phyloP scores from a whole-genome alignment of 2,113 vertebrate genomes.

The Cinclus cinclus region DNA sequence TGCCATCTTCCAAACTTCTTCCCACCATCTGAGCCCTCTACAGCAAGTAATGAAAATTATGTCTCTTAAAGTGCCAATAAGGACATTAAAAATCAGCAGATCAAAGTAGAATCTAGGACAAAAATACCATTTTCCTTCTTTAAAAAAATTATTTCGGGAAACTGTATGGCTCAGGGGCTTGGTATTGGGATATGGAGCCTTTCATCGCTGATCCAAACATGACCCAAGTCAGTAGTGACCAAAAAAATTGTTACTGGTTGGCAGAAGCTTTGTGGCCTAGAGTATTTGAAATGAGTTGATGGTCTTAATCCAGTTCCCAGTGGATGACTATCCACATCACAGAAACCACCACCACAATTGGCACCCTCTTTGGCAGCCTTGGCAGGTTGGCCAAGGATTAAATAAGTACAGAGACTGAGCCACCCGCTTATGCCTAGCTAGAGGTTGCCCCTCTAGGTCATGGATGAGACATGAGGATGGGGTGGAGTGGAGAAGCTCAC shows the following conservation, averaged over 20 bases:
- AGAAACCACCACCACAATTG: constrained; percentile 71
- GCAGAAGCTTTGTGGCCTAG: constrained; percentile 66
- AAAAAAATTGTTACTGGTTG: constrained; percentile 50
- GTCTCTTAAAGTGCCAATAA: neutral
- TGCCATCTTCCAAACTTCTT: neutral
- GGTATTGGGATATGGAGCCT: constrained; percentile 51
- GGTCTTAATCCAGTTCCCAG: constrained; percentile 68
- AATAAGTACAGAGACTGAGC: constrained; percentile 56
- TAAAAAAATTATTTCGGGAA: constrained; percentile 53
- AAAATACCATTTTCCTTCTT: constrained; percentile 20
- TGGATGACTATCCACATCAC: constrained; percentile 67
- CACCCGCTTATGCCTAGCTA: constrained; percentile 46
- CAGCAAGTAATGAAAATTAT: neutral
- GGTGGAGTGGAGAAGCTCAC: constrained; percentile 49
- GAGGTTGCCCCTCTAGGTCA: constrained; percentile 65
- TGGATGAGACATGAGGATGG: constrained; percentile 43
- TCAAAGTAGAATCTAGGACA: constrained; percentile 19
- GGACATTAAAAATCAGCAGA: neutral
- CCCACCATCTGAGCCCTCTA: neutral
- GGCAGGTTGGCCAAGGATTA: constrained; percentile 63
- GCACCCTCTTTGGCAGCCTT: constrained; percentile 54
- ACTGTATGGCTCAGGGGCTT: constrained; percentile 14
- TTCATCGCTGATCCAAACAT: constrained; percentile 63
- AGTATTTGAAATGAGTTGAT: constrained; percentile 63
- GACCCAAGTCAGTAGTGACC: constrained; percentile 54